Evolutionary conservation across 1,140 invertebrate species (phyloP), one percentile per base, ranked within the genome.

Genomic region (Tetramorium parvispinum): DNA sequence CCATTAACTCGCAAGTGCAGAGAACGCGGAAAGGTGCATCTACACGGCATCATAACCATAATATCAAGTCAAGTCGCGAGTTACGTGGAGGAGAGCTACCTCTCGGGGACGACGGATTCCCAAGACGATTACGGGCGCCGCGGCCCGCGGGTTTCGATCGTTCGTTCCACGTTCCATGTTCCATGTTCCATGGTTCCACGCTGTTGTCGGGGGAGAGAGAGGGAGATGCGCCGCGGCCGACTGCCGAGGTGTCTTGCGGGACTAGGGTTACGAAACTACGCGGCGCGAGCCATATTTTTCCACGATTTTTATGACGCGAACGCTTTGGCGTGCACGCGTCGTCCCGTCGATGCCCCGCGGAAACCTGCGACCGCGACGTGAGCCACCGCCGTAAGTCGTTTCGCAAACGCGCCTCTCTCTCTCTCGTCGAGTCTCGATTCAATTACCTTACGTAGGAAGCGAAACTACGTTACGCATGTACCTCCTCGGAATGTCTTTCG

Each of bases 231-330:
- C 13, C 53, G 21, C 27, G 61, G 27, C n/a, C n/a, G n/a, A n/a
- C n/a, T 46, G 75, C 27, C 46, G 43, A 4, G 32, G 49, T 13
- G 49, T 16, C 10, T 4, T 3, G 13, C 2, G 49, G 11, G 16
- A 24, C 4, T 83, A 32, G 13, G 65, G 13, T 61, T 75, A 75
- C 24, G 43, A 73, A 59, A 73, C 43, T 24, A 40, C 27, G 79
- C 71, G 71, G 79, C 40, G 43, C 66, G 55, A 49, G 18, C 24
- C 27, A 43, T 75, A 49, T 59, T 21, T 83, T 83, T 82, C 24
- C 68, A 27, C 79, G 40, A 83, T 40, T 57, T 61, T 83, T 83
- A 73, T 37, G 68, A 75, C 37, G 51, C 78, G 78, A 71, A 27
- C 68, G 24, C 11, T 18, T 82, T 13, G 51, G 7, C 51, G n/a